Conservation (phyloP, 2,888 invertebrate species). For the Cenopis cana region DNA sequence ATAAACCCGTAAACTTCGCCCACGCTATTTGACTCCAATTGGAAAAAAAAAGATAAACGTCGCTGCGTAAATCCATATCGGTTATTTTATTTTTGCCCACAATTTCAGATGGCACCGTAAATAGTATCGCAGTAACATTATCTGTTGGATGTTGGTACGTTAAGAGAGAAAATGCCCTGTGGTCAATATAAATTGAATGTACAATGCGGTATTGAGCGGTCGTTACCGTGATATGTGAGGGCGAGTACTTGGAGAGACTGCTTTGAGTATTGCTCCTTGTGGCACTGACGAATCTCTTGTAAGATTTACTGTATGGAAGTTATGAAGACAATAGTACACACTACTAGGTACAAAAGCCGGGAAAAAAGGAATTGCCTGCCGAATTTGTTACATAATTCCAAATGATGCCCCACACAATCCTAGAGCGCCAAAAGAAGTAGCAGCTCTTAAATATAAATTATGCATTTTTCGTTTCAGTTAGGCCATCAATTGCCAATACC, state of each 20-base stretch:
- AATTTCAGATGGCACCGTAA: conserved; percentile 63
- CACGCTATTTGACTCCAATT: not conserved
- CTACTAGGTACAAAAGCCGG: too few species aligned
- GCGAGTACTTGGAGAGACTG: conserved; percentile 53
- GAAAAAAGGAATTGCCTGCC: too few species aligned
- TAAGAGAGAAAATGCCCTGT: conserved; percentile 70
- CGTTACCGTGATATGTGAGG: conserved; percentile 72
- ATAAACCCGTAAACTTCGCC: not conserved
- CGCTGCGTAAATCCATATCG: conserved; percentile 35
- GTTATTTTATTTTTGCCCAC: conserved; percentile 52
- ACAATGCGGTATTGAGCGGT: conserved; percentile 72
- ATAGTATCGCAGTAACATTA: conserved; percentile 55
- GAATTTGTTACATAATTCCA: too few species aligned
- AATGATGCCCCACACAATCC: too few species aligned
- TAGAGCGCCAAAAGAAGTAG: too few species aligned
- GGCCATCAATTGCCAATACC: too few species aligned
- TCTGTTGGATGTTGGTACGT: conserved; percentile 48
- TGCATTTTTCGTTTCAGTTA: too few species aligned
- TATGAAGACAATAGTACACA: too few species aligned
- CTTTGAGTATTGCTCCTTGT: conserved; percentile 55
- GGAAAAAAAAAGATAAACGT: conserved; percentile 13
- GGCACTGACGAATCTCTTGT: conserved; percentile 48
- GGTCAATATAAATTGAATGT: conserved; percentile 75
- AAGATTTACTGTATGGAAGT: conserved; percentile 3
- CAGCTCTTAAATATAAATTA: too few species aligned